These are phyloP conservation scores for Toxotes lorentzi DNA, from an alignment of 2,797 vertebrate genomes.

Conservation along the genomic window DNA sequence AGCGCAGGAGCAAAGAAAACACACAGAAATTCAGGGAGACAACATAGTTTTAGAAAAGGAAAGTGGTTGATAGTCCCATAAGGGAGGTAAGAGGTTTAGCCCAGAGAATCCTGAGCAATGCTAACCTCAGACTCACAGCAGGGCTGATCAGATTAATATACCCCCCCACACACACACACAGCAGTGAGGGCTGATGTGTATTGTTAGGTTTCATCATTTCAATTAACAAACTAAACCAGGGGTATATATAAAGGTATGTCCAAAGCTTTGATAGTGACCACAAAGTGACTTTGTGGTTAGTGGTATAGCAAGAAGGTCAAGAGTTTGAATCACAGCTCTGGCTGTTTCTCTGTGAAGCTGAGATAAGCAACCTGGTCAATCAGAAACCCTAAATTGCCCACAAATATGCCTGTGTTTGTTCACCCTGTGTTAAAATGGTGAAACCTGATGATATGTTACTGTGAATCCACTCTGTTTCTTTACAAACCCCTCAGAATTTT, in stretches of 20 bases:
- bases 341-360: slow-evolving; percentile 1
- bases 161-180: slow-evolving; percentile 3
- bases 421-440: slow-evolving; percentile 38
- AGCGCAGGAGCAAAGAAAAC: slow-evolving; percentile 22
- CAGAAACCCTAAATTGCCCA: slow-evolving; percentile 47
- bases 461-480: slow-evolving; percentile 1
- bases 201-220: slow-evolving; percentile 12
- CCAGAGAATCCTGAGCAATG: slow-evolving; percentile 48
- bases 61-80: slow-evolving; percentile 48
- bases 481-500: not conserved
- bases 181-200: slow-evolving; percentile 23
- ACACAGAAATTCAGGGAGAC: not conserved
- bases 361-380: slow-evolving; percentile 43
- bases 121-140: slow-evolving; percentile 58
- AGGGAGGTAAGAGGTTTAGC: slow-evolving; percentile 69
- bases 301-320: not conserved
- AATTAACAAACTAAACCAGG: slow-evolving; percentile 8
- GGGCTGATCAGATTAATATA: slow-evolving; percentile 66
- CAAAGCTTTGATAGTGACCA: not conserved
- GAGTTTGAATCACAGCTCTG: not conserved
- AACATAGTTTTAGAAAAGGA: slow-evolving; percentile 46
- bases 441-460: slow-evolving; percentile 36
- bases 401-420: slow-evolving; percentile 46
- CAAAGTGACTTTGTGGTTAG: not conserved
- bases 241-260: not conserved